These are phyloP conservation scores for Cactoblastis cactorum DNA, from an alignment of 2,888 invertebrate species.

Conservation along the genomic window DNA sequence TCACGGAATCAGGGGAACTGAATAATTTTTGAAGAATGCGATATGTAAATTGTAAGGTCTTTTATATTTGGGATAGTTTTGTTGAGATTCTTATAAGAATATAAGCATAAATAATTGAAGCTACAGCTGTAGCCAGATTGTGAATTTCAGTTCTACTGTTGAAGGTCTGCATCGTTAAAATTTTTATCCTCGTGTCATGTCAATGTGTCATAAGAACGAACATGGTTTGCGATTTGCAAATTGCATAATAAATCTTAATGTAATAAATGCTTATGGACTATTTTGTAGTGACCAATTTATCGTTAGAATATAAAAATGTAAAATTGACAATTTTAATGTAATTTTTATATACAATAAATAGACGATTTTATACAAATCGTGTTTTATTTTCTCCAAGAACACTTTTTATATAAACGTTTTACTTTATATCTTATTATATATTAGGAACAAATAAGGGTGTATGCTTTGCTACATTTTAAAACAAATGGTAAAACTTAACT, in stretches of 20 bases:
- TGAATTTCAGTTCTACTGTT: not conserved
- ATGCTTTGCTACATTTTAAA: conserved; percentile 10
- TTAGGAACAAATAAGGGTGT: conserved; percentile 42
- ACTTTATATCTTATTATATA: not conserved
- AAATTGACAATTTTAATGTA: conserved; percentile 79
- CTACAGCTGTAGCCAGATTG: not conserved
- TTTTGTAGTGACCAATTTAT: conserved; percentile 79
- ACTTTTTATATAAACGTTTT: conserved; percentile 20
- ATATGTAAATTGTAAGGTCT: conserved; percentile 3
- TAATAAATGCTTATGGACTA: conserved; percentile 75
- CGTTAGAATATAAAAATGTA: conserved; percentile 65
- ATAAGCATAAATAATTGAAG: not conserved
- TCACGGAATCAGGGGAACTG: conserved; percentile 1
- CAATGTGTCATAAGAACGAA: conserved; percentile 40
- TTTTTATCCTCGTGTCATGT: conserved; percentile 36
- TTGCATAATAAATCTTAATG: conserved; percentile 62
- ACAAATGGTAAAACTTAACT: conserved; percentile 20
- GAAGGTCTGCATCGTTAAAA: conserved; percentile 21
- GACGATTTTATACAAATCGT: conserved; percentile 73
- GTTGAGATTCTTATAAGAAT: not conserved
- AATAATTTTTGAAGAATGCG: not conserved
- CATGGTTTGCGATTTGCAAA: conserved; percentile 54
- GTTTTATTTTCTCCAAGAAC: conserved; percentile 50
- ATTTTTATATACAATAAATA: conserved; percentile 80
- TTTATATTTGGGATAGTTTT: conserved; percentile 4